Evolutionary conservation across 2,888 invertebrate species (phyloP).

Genomic region (Hirtodrosophila duncani): DNA sequence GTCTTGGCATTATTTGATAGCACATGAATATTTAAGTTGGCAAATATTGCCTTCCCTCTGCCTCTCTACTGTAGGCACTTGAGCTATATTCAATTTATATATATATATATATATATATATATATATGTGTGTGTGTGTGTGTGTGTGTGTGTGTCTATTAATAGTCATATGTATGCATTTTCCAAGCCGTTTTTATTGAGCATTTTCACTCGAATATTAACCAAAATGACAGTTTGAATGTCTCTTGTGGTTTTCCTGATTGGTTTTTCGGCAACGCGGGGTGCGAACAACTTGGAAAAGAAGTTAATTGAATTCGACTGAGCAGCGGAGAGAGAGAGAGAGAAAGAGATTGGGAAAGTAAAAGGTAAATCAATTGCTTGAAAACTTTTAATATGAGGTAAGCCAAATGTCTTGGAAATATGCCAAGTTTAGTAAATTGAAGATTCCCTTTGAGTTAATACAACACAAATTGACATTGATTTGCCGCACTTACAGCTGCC

Average conservation of each 20-base stretch:
- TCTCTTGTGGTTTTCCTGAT: conserved; percentile 10
- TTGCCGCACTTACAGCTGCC: conserved; percentile 21
- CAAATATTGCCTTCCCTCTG: conserved; percentile 49
- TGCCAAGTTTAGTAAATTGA: no score
- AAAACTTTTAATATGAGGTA: conserved; percentile 36
- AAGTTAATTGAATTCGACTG: conserved; percentile 42
- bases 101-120: conserved; percentile 55
- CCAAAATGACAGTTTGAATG: no score
- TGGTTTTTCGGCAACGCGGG: conserved; percentile 5
- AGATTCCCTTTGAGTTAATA: no score
- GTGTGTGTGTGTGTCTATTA: no score
- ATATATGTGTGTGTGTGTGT: no score
- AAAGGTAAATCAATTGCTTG: conserved; percentile 43
- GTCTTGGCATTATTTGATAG: conserved; percentile 53
- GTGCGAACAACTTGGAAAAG: not conserved
- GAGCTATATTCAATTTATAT: conserved; percentile 59
- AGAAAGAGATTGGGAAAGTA: not conserved
- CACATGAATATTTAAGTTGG: conserved; percentile 64
- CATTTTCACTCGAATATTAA: conserved; percentile 40
- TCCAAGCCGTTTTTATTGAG: conserved; percentile 46
- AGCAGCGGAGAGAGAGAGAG: not conserved
- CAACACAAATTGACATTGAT: no score
- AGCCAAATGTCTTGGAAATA: conserved; percentile 31
- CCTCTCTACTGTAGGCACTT: conserved; percentile 25
- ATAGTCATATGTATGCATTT: conserved; percentile 51